Percentiles rank a stretch among this genome's conserved stretches.
phyloP scores from a whole-genome alignment of 2,888 invertebrate genomes.

The Lasioglossum vierecki region DNA sequence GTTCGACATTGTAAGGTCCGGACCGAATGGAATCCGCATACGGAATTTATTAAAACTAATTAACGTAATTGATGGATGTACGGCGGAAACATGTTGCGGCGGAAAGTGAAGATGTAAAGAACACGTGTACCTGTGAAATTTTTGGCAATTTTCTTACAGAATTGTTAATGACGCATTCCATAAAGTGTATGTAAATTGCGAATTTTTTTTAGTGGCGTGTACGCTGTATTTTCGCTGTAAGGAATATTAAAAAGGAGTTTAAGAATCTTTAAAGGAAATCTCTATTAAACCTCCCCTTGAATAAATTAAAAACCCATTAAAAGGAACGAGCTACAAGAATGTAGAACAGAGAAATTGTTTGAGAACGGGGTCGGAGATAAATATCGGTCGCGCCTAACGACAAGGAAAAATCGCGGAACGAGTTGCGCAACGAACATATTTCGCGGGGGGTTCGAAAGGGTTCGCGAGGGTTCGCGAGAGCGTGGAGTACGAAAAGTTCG shows the following conservation, averaged over 20 bases:
- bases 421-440: neutral
- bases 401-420: neutral
- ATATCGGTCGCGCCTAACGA: neutral
- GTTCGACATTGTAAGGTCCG: neutral
- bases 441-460: neutral
- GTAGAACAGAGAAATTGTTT: neutral
- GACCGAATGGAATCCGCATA: neutral
- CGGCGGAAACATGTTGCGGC: neutral
- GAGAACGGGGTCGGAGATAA: neutral
- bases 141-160: neutral
- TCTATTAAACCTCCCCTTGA: no score
- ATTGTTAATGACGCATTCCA: neutral
- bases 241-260: neutral
- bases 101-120: neutral
- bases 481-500: neutral
- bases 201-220: neutral
- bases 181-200: neutral
- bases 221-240: neutral
- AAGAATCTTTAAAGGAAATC: no score
- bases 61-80: conserved; percentile 1
- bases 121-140: neutral
- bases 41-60: conserved; percentile 6
- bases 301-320: neutral
- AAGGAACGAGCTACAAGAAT: neutral
- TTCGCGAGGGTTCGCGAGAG: neutral